Evolutionary conservation across 1,140 invertebrate species (phyloP), one percentile per base, ranked within the genome.

Genomic region (Aricia agestis): DNA sequence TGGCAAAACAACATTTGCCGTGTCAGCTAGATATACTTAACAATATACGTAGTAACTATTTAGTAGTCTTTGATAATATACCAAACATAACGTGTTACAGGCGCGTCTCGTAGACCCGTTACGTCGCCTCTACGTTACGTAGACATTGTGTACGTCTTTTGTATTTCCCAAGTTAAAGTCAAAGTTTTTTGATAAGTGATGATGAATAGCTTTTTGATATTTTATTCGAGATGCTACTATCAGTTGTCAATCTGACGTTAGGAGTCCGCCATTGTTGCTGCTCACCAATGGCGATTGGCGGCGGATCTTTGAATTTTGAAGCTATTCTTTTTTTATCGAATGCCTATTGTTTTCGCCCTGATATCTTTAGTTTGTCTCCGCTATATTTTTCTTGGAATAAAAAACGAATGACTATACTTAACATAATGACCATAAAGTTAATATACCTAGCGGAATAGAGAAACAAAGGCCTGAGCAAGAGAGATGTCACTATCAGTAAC

Each of bases 241-340:
- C 82, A 71, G 68, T 67, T 77, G 80, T 82, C 76, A 80, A 83
- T 83, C 82, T 83, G 82, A 83, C 82, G 70, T 76, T 78, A 77
- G 58, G 59, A 61, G 66, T 74, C 75, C 70, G 77, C 78, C 76
- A 83, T 83, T 83, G 80, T 83, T 74, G 74, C 68, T 19, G 15
- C 18, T 63, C 69, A 36, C 72, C 74, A 73, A 73, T 69, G 52
- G 69, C 69, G 59, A 73, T 71, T 69, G 52, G 69, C 69, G 59
- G 63, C 59, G 63, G 41, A 59, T 45, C 68, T 67, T 69, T 71
- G 58, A 76, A 70, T 68, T 69, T 72, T 11, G 72, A 71, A 67
- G 69, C 61, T 13, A 13, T 52, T 69, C 63, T 70, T 70, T 68
- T 58, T 67, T 59, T 69, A 59, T 61, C 59, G 19, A 36, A 19